Base-by-base conservation (phyloP, 1,140 invertebrate genomes). In the Atta cephalotes region DNA sequence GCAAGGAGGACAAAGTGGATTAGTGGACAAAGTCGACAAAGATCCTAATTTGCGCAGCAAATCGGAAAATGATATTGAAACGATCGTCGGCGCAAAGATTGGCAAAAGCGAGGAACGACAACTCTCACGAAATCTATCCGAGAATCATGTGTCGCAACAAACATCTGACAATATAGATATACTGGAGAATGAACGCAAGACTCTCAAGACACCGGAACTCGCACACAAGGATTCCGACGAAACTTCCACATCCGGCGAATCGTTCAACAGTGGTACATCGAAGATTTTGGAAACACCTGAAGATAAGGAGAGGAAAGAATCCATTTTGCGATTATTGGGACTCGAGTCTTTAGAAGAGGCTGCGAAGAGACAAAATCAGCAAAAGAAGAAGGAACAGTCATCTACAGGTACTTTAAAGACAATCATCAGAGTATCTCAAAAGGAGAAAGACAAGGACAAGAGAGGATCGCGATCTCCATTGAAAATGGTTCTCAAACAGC, bases 401-500 rank as follows among this genome's bases (percentile, higher is more conserved):
- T 51, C 49, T 16, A 97, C 97, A 4, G 97, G 97, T 3, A 97
- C 97, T 0, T 92, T 98, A 60, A 98, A 98, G 91, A 97, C 97
- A 28, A 96, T 98, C 60, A 98, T 98, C 81, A 97, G 98, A 70
- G 97, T 97, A 81, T 63, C 76, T 1, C 80, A 82, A 74, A 84
- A 84, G 70, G 94, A 96, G 10, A 82, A 82, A 21, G 94, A 96
- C 14, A 94, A 90, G 86, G 92, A 93, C 7, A 92, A 96, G 77
- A 97, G 97, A 94, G 96, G 96, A 80, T 96, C 95, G 53, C 95
- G 97, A 62, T 97, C 96, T 84, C 97, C 97, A 0, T 93, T 98
- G 66, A 98, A 98, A 92, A 97, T 98, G 97, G 97, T 97, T 66
- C 96, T 98, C 92, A 97, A 98, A 92, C 97, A 87, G 31, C 89